phyloP scores from a whole-genome alignment of 2,797 vertebrate genomes.

The Siniperca obscura region DNA sequence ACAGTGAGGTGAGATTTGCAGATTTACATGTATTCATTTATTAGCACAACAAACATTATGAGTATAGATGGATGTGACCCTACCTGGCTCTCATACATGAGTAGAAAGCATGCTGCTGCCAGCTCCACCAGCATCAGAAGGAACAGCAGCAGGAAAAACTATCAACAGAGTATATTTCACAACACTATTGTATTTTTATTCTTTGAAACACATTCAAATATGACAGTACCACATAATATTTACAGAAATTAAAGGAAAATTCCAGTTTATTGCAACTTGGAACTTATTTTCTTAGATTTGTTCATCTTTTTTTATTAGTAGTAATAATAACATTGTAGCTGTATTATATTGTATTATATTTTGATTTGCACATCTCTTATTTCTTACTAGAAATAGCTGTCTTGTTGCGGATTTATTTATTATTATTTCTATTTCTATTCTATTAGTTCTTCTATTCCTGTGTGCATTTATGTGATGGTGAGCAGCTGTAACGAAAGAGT shows the following conservation, averaged over 20 bases:
- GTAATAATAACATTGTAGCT: too few species aligned
- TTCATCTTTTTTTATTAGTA: not conserved
- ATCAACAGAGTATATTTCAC: constrained; percentile 6
- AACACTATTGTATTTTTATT: not conserved
- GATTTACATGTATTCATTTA: not conserved
- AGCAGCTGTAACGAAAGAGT: too few species aligned
- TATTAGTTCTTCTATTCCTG: too few species aligned
- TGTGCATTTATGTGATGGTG: too few species aligned
- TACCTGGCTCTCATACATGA: constrained; percentile 72
- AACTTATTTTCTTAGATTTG: not conserved
- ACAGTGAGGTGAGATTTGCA: not conserved
- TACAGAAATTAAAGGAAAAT: not conserved
- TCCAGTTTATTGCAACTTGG: not conserved
- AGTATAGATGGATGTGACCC: not conserved
- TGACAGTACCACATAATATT: not conserved
- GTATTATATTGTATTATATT: too few species aligned
- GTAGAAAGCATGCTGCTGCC: constrained; percentile 76
- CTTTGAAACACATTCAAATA: not conserved
- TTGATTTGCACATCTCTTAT: too few species aligned
- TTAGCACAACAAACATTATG: not conserved
- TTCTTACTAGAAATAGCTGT: too few species aligned
- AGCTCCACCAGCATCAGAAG: constrained; percentile 85
- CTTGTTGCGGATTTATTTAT: too few species aligned
- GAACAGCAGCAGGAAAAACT: constrained; percentile 87
- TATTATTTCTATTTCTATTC: too few species aligned